Evolutionary conservation across 1,140 invertebrate genomes (phyloP).

Genomic region (Pseudoatta argentina): DNA sequence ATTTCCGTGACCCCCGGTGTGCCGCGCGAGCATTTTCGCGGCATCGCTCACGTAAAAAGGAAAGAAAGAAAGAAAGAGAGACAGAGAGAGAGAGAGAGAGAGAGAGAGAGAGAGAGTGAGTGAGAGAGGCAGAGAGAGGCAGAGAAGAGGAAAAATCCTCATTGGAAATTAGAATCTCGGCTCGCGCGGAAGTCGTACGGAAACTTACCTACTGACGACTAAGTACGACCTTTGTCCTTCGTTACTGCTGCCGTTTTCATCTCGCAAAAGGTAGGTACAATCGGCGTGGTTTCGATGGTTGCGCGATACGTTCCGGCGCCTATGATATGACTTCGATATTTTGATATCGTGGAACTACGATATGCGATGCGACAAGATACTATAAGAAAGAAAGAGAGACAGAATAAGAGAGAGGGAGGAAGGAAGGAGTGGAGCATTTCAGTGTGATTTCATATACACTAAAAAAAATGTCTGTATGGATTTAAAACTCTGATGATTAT

Average conservation of each 20-base stretch:
- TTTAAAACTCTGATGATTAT: too few relatives aligned
- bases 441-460: too few relatives aligned
- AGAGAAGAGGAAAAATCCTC: background rate
- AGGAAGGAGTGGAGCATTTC: background rate
- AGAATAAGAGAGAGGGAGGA: too few relatives aligned
- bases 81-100: background rate
- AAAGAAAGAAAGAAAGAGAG: background rate
- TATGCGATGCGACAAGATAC: background rate
- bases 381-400: background rate
- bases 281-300: slow-evolving; percentile 8
- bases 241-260: slow-evolving; percentile 60
- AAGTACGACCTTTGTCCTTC: slow-evolving; percentile 45
- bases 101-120: too few relatives aligned
- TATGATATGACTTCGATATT: background rate
- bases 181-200: slow-evolving; percentile 68
- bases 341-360: background rate
- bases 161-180: slow-evolving; percentile 18
- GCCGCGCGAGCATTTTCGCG: slow-evolving; percentile 5
- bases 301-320: slow-evolving; percentile 12
- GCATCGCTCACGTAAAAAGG: background rate
- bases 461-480: too few relatives aligned
- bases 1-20: background rate
- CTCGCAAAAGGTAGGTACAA: slow-evolving; percentile 63
- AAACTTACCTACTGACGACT: slow-evolving; percentile 59
- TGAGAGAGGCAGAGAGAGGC: background rate